Evolutionary conservation across 2,797 vertebrate species (phyloP), one percentile per base, ranked within the genome.

Genomic region (Spinibarbus caldwelli): DNA sequence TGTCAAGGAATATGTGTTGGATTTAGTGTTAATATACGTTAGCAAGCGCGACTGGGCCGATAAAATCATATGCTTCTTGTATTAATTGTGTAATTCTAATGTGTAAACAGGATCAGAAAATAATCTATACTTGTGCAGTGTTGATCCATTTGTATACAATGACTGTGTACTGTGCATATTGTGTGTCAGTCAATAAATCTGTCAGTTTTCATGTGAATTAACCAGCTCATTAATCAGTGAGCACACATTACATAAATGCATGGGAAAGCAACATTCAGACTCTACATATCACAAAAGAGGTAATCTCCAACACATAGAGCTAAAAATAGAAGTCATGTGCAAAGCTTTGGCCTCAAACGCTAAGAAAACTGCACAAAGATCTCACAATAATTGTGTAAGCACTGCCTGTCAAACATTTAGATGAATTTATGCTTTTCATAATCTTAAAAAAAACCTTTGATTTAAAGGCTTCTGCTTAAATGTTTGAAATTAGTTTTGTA

Each of bases 151-250:
- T 76, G 47, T 76, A 1, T 49, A 38, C 12, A 8, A 17, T n/a
- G 21, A 57, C 6, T 45, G 5, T 47, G 76, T 43, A n/a, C 23
- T 57, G 23, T n/a, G 54, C 23, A 64, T 21, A 21, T 43, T 29
- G 14, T 38, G 21, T n/a, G n/a, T 47, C 21, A 45, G 34, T 57
- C 41, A 79, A 79, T 79, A 79, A 66, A 79, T 66, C 26, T 66
- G 17, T 23, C 41, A 34, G 38, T 45, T 64, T 45, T 6, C 38
- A 4, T 47, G 4, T 79, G 5, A 43, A 64, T 79, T 43, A 26
- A 78, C 9, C 15, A 26, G 23, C 1, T 52, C 19, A 23, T 75
- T 41, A 59, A 26, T 78, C 2, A 41, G 6, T 26, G 26, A 41
- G 4, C 34, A 59, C 52, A 41, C 8, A 3, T 77, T 26, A 5